Base-by-base conservation (phyloP, 2,797 vertebrate genomes). In the Helostoma temminkii region DNA sequence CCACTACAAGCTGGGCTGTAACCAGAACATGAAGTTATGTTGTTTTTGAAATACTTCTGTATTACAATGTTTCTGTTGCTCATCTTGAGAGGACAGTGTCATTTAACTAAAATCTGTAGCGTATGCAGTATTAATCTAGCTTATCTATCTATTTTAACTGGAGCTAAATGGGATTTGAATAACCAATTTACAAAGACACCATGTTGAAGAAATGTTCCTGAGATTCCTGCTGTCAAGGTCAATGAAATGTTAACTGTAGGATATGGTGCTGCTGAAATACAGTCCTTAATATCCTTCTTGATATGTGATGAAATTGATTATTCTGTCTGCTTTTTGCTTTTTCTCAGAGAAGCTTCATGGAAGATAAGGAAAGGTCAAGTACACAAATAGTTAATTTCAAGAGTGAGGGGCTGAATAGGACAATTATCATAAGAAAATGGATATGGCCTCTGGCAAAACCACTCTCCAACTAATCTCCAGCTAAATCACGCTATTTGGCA, bases 231-330 rank as follows among this genome's bases (percentile, higher is more conserved):
- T 19, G 36, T 56, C 36, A 69, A 60, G 54, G 21, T 64, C 50
- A 68, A 78, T 86, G 19, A 69, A 83, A 72, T 81, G 87, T 84
- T 74, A 53, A 90, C 66, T 28, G 30, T 21, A 43, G 30, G 32
- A 76, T 75, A 50, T 50, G 19, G 43, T 37, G 42, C 25, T 41
- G 32, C 36, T 49, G 24, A 42, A 47, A 59, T 34, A 34, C 45
- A 24, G 6, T n/a, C 2, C 18, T 36, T 45, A 22, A 48, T 15
- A 46, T 57, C 42, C 46, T 6, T 4, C n/a, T 39, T 55, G 26
- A 48, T 39, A 47, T 24, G 16, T n/a, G n/a, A n/a, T n/a, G n/a
- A n/a, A n/a, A n/a, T n/a, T n/a, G n/a, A n/a, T n/a, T n/a, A n/a
- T n/a, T n/a, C n/a, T n/a, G n/a, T n/a, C n/a, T n/a, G n/a, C n/a